Evolutionary conservation across 2,888 invertebrate species (phyloP).

Genomic region (Eupithecia centaureata): DNA sequence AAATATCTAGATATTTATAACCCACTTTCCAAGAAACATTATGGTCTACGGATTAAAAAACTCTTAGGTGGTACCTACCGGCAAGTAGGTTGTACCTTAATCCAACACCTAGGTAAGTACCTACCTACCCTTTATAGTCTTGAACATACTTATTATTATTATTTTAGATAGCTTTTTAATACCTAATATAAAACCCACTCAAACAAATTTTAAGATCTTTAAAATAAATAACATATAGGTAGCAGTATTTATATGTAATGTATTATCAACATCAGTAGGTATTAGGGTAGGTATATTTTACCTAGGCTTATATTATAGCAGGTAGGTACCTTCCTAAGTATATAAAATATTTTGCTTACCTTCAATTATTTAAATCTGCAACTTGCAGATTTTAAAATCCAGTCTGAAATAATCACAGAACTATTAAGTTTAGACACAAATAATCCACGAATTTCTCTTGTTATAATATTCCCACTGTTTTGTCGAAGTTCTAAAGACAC

Average conservation of each 20-base stretch:
- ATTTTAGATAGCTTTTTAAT: background rate
- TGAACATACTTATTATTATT: background rate
- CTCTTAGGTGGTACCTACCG: background rate
- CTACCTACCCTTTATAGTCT: too few species aligned
- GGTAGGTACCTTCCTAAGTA: background rate
- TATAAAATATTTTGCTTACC: slow-evolving; percentile 56
- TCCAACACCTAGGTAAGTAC: background rate
- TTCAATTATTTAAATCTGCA: slow-evolving; percentile 46
- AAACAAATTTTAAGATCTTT: too few species aligned
- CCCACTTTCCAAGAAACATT: background rate
- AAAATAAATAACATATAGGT: too few species aligned
- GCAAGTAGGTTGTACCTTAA: too few species aligned
- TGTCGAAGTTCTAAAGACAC: slow-evolving; percentile 64
- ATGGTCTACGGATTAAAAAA: background rate
- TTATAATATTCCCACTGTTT: slow-evolving; percentile 72
- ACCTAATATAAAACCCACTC: too few species aligned
- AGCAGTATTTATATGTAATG: too few species aligned
- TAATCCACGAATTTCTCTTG: slow-evolving; percentile 67
- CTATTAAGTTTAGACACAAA: slow-evolving; percentile 59
- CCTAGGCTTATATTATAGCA: too few species aligned
- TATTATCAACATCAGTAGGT: too few species aligned
- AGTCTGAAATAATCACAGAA: slow-evolving; percentile 61
- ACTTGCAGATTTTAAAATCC: slow-evolving; percentile 54
- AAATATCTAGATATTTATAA: background rate
- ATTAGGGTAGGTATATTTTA: too few species aligned